Conservation (phyloP, 2,113 vertebrate genomes). For the Python bivittatus region DNA sequence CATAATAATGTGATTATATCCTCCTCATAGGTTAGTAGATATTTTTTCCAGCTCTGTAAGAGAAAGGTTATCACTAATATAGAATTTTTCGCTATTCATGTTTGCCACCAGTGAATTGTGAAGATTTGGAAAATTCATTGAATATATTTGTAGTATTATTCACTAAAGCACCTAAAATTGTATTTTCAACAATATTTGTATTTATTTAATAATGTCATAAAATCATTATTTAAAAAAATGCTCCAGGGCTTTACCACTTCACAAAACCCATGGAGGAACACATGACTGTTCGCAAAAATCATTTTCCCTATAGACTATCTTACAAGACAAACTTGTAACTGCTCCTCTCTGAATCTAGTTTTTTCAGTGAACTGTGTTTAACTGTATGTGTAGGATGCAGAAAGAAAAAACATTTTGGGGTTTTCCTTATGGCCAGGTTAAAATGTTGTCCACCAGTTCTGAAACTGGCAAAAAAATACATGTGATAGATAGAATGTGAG, state of each 20-base stretch:
- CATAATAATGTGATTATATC: constrained; percentile 44
- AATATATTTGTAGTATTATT: constrained; percentile 57
- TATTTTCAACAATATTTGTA: constrained; percentile 64
- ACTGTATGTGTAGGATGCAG: no score
- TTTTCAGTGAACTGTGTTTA: no score
- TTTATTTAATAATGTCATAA: constrained; percentile 60
- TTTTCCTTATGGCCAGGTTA: no score
- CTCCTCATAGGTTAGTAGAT: constrained; percentile 32
- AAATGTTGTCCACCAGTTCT: no score
- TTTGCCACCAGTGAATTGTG: constrained; percentile 60
- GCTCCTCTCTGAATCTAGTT: not conserved
- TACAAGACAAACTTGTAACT: no score
- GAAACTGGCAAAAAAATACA: no score
- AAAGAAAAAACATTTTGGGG: no score
- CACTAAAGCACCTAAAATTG: constrained; percentile 60
- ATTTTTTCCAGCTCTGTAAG: constrained; percentile 37
- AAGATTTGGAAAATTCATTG: constrained; percentile 60
- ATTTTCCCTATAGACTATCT: no score
- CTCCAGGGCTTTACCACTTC: not conserved
- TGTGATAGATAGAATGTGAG: no score
- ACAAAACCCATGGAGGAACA: no score
- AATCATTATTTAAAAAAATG: constrained; percentile 46
- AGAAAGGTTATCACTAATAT: constrained; percentile 57
- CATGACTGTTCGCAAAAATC: not conserved
- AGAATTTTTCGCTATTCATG: constrained; percentile 62